Evolutionary conservation across 37 sponge, comb jelly and placozoan species (phyloP).

Genomic region (Ephydatia muelleri): DNA sequence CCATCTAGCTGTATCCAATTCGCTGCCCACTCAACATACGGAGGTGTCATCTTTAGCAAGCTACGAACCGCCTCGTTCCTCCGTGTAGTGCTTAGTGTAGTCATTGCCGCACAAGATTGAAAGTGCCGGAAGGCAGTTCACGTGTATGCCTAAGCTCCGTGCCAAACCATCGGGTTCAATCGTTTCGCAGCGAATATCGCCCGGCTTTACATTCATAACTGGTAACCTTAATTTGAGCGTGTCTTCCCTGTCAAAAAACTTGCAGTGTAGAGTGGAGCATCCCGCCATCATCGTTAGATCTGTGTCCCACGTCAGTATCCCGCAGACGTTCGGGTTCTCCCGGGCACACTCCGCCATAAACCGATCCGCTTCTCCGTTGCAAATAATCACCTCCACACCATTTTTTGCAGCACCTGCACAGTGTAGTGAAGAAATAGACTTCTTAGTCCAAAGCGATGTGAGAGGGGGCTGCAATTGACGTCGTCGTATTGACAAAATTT

Average conservation of each 20-base stretch:
- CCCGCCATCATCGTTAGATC: conserved; percentile 28
- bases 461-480: neutral
- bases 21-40: neutral
- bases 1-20: neutral
- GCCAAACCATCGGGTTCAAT: conserved; percentile 13
- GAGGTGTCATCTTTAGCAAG: neutral
- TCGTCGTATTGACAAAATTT: neutral
- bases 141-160: neutral
- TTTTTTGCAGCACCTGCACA: neutral
- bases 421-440: neutral
- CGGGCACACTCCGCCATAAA: conserved; percentile 14
- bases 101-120: conserved; percentile 54
- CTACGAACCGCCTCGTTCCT: neutral
- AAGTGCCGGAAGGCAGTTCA: neutral
- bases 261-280: conserved; percentile 6
- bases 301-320: conserved; percentile 35
- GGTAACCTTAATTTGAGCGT: neutral
- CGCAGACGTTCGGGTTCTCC: conserved; percentile 10
- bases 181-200: neutral
- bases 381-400: conserved; percentile 11
- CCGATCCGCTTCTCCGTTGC: conserved; percentile 45
- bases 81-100: conserved; percentile 20
- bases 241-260: conserved; percentile 30
- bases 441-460: neutral
- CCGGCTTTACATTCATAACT: neutral